A percentile compares a stretch with the other conserved stretches of the same genome.
These are phyloP conservation scores for Pararge aegeria DNA, from an alignment of 1,140 invertebrate genomes.

Conservation along the genomic window DNA sequence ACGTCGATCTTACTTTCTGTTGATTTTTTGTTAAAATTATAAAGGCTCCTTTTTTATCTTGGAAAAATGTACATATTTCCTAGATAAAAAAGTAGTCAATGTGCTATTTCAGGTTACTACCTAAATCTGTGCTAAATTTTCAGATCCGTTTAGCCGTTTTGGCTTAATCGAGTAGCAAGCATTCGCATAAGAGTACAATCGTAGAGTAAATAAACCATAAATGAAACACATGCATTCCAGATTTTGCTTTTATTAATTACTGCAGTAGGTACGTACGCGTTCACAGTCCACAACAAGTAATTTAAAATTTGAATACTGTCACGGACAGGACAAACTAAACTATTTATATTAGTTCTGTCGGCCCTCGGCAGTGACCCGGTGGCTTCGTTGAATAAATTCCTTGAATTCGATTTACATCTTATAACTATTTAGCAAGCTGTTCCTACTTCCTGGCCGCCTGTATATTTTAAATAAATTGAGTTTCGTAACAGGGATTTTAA, in stretches of 20 bases:
- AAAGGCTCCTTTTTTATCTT: too few relatives aligned
- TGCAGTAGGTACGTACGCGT: neutral
- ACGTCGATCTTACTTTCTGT: too few relatives aligned
- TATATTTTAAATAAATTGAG: neutral
- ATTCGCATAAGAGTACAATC: too few relatives aligned
- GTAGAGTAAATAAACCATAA: too few relatives aligned
- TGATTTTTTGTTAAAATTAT: too few relatives aligned
- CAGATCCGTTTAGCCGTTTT: too few relatives aligned
- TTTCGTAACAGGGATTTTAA: neutral
- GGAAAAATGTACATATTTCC: too few relatives aligned
- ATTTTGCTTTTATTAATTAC: neutral
- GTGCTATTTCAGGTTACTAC: too few relatives aligned
- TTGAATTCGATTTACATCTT: neutral
- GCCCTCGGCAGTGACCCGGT: neutral
- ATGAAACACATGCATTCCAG: neutral
- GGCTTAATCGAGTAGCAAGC: too few relatives aligned
- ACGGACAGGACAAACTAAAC: neutral
- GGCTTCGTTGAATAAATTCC: neutral
- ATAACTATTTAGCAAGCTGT: neutral
- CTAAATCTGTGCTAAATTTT: too few relatives aligned
- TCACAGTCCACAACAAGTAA: neutral
- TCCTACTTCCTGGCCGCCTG: neutral
- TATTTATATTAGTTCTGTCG: neutral
- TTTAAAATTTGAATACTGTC: conserved; percentile 17
- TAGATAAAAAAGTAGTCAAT: too few relatives aligned